phyloP scores from a whole-genome alignment of 2,113 vertebrate genomes.

The Phyllopteryx taeniolatus region DNA sequence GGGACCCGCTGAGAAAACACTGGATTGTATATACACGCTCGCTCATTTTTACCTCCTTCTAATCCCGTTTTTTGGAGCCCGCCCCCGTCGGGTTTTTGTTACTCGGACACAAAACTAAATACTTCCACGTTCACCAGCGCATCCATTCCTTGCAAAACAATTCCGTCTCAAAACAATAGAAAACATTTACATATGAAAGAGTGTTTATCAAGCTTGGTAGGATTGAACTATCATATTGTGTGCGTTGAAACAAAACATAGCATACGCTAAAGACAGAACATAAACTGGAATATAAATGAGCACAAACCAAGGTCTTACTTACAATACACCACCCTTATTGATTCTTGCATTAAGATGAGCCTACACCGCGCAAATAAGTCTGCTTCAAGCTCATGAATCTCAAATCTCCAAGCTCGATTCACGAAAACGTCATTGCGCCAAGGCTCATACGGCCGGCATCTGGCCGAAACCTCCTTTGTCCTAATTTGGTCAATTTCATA shows the following conservation, averaged over 20 bases:
- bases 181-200: constrained; percentile 71
- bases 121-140: constrained; percentile 52
- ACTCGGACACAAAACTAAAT: constrained; percentile 41
- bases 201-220: constrained; percentile 62
- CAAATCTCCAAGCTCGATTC: not conserved
- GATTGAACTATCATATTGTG: constrained; percentile 52
- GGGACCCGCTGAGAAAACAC: constrained; percentile 67
- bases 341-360: not conserved
- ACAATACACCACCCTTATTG: not conserved
- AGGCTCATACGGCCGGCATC: not conserved
- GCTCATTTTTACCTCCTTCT: constrained; percentile 72
- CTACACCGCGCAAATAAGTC: not conserved
- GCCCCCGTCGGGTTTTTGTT: constrained; percentile 59
- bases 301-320: not conserved
- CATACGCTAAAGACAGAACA: not conserved
- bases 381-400: not conserved
- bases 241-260: constrained; percentile 17
- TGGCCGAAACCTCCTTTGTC: too few species aligned
- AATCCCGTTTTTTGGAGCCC: constrained; percentile 59
- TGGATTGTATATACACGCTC: constrained; percentile 50
- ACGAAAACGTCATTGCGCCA: not conserved
- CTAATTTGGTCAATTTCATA: too few species aligned
- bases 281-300: not conserved
- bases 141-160: constrained; percentile 46
- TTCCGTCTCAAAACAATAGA: constrained; percentile 45